These are phyloP conservation scores for Horisme vitalbata DNA, from an alignment of 2,888 invertebrate genomes.

Conservation along the genomic window DNA sequence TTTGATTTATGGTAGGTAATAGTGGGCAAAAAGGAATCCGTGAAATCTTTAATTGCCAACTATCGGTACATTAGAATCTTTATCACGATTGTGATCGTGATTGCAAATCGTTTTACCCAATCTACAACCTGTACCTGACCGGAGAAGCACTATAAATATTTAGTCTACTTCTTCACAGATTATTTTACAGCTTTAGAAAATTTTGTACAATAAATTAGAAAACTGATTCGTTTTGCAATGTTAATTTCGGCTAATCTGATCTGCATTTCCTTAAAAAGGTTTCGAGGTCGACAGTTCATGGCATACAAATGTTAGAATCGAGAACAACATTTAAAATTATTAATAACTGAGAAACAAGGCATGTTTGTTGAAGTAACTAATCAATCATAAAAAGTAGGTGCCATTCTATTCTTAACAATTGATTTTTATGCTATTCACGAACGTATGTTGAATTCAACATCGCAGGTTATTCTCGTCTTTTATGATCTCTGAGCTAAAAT, in stretches of 20 bases:
- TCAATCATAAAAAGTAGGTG: slow-evolving; percentile 28
- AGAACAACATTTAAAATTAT: slow-evolving; percentile 43
- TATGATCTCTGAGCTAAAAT: slow-evolving; percentile 34
- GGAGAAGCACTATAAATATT: slow-evolving; percentile 13
- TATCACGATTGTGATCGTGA: slow-evolving; percentile 20
- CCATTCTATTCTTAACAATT: slow-evolving; percentile 27
- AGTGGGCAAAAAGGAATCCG: slow-evolving; percentile 30
- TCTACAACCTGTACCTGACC: slow-evolving; percentile 8
- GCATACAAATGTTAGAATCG: slow-evolving; percentile 53
- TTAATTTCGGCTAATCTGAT: slow-evolving; percentile 54
- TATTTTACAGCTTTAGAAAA: slow-evolving; percentile 20
- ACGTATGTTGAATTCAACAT: slow-evolving; percentile 23
- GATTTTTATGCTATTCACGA: slow-evolving; percentile 23
- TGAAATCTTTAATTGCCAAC: slow-evolving; percentile 34
- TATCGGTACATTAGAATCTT: slow-evolving; percentile 21
- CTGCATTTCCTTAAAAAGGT: slow-evolving; percentile 61
- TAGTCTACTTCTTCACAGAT: slow-evolving; percentile 5
- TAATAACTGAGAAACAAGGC: slow-evolving; percentile 40
- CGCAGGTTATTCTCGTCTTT: slow-evolving; percentile 32
- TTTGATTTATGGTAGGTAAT: slow-evolving; percentile 22
- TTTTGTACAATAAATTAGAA: slow-evolving; percentile 35
- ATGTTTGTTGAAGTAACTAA: slow-evolving; percentile 34
- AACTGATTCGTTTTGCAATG: slow-evolving; percentile 57
- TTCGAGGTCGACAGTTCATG: slow-evolving; percentile 59
- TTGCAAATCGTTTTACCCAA: slow-evolving; percentile 16